A percentile compares a stretch with the other conserved stretches of the same genome.
These are phyloP conservation scores for Amiota mariae DNA, from an alignment of 2,888 invertebrate genomes.

Conservation along the genomic window DNA sequence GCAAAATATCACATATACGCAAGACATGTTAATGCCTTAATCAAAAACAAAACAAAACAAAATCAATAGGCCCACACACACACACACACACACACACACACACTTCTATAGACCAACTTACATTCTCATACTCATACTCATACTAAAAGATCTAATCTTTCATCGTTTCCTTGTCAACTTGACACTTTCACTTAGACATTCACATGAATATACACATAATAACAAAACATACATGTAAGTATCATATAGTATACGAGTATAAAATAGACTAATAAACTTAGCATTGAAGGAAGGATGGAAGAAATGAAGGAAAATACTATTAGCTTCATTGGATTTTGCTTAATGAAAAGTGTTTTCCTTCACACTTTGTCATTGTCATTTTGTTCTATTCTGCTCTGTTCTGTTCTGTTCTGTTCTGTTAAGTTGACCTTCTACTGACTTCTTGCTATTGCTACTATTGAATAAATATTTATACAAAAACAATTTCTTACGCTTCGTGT, in stretches of 20 bases:
- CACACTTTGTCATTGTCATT: slow-evolving; percentile 24
- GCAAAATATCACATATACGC: neutral
- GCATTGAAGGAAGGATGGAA: too few relatives aligned
- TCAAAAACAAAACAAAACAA: slow-evolving; percentile 1
- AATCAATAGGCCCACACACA: slow-evolving; percentile 13
- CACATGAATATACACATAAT: too few relatives aligned
- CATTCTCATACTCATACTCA: neutral
- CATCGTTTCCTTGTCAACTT: slow-evolving; percentile 2
- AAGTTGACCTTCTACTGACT: too few relatives aligned
- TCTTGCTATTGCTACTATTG: neutral
- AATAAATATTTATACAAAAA: neutral
- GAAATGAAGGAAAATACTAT: neutral
- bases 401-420: too few relatives aligned
- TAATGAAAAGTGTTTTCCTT: slow-evolving; percentile 1
- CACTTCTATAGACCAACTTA: neutral
- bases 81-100: neutral
- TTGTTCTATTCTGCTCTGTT: too few relatives aligned
- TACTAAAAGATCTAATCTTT: slow-evolving; percentile 16
- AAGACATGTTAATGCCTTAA: neutral
- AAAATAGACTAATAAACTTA: too few relatives aligned
- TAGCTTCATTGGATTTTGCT: slow-evolving; percentile 6
- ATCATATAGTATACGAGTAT: too few relatives aligned
- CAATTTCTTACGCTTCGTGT: slow-evolving; percentile 8
- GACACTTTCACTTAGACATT: neutral
- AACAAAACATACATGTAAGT: too few relatives aligned